Evolutionary conservation across 2,113 vertebrate species (phyloP).

Genomic region (Mola mola): DNA sequence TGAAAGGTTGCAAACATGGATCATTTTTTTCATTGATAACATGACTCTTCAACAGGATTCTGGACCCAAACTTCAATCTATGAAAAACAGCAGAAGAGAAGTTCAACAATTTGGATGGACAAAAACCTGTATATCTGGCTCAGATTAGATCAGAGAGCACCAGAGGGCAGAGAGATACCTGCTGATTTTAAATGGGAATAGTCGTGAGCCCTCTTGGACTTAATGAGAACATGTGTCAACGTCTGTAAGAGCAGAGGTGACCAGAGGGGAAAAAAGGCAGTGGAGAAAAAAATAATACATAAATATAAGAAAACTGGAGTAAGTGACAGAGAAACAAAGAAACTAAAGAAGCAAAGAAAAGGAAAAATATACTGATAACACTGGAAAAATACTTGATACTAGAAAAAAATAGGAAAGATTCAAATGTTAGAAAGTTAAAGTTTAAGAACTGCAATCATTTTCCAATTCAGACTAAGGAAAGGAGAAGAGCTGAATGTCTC

Average conservation of each 20-base stretch:
- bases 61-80: too few relatives aligned
- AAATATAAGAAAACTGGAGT: not conserved
- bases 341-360: not conserved
- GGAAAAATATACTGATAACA: not conserved
- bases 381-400: not conserved
- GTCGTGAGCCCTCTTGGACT: not conserved
- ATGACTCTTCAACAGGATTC: too few relatives aligned
- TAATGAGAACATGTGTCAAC: not conserved
- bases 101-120: too few relatives aligned
- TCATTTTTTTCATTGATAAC: too few relatives aligned
- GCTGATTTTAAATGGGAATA: not conserved
- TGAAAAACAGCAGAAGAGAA: too few relatives aligned
- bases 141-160: too few relatives aligned
- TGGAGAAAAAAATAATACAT: not conserved
- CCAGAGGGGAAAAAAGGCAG: not conserved
- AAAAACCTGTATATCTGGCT: too few relatives aligned
- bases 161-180: too few relatives aligned
- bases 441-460: conserved; percentile 17
- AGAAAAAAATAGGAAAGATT: not conserved
- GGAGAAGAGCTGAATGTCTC: not conserved
- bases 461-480: not conserved
- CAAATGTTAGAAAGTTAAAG: not conserved
- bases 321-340: not conserved
- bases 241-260: not conserved
- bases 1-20: too few relatives aligned